Evolutionary conservation across 2,113 vertebrate genomes (phyloP).

Genomic region (Oreocharis arfaki): DNA sequence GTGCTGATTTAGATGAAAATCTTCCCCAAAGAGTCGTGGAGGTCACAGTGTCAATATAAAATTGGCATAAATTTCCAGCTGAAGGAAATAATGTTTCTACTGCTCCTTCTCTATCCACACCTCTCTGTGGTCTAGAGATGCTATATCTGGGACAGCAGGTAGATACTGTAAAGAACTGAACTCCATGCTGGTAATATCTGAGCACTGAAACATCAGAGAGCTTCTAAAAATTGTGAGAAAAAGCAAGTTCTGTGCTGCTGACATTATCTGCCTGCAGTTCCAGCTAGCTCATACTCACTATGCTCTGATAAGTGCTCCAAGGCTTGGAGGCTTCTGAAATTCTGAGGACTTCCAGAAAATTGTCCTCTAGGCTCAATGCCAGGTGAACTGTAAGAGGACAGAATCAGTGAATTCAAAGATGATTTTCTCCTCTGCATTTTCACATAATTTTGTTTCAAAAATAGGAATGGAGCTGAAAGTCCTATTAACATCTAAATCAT

Average conservation of each 20-base stretch:
- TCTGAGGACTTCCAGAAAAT: not conserved
- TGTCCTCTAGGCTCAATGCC: not conserved
- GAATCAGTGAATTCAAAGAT: not conserved
- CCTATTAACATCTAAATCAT: not conserved
- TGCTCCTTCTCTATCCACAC: not conserved
- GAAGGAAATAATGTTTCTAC: not conserved
- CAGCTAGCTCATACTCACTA: not conserved
- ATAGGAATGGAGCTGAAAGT: not conserved
- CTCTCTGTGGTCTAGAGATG: not conserved
- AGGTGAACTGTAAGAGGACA: not conserved
- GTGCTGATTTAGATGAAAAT: not conserved
- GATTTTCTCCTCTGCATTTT: not conserved
- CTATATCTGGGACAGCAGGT: not conserved
- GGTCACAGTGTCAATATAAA: not conserved
- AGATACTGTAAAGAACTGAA: not conserved
- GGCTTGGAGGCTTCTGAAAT: not conserved
- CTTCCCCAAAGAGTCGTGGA: not conserved
- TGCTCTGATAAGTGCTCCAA: not conserved
- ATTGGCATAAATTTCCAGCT: not conserved
- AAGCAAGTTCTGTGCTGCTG: not conserved
- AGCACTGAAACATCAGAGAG: not conserved
- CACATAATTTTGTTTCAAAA: not conserved
- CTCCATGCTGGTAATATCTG: not conserved
- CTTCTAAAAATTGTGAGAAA: not conserved
- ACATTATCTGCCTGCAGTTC: not conserved